A percentile compares a stretch with the other conserved stretches of the same genome.
Conservation (phyloP, 2,797 vertebrate genomes). For the Acomys russatus region DNA sequence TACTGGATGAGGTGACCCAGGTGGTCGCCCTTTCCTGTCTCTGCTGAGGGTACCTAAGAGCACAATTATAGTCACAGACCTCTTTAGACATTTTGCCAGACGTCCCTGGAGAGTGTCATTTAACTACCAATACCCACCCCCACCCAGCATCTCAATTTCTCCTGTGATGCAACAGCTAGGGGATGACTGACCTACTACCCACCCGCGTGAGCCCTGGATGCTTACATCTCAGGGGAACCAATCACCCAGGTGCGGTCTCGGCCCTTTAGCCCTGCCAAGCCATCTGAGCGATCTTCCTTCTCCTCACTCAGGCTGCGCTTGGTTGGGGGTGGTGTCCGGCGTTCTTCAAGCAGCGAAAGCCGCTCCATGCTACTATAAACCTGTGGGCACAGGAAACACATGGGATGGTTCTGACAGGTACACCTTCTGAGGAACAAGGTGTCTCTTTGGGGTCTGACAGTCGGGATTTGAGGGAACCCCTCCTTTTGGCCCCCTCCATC, state of each 20-base stretch:
- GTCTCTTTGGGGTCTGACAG: not conserved
- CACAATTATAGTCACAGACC: not conserved
- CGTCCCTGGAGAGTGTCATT: not conserved
- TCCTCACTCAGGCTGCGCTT: constrained; percentile 98
- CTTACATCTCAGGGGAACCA: constrained; percentile 98
- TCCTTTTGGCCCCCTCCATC: not conserved
- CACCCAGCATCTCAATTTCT: not conserved
- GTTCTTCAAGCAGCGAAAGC: constrained; percentile 96
- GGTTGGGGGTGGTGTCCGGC: constrained; percentile 93
- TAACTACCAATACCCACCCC: not conserved
- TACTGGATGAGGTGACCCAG: not conserved
- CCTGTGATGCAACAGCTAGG: not conserved
- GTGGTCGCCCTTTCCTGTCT: not conserved
- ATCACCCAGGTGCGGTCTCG: constrained; percentile 96
- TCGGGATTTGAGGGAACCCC: not conserved
- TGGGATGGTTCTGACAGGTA: not conserved
- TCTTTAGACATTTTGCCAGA: not conserved
- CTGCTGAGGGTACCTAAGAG: not conserved
- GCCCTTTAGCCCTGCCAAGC: constrained; percentile 92
- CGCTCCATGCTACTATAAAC: constrained; percentile 99
- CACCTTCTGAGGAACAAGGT: not conserved
- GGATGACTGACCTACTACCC: not conserved
- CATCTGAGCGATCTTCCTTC: constrained; percentile 94
- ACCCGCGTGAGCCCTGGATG: not conserved
- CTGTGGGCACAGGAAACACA: constrained; percentile 83